Evolutionary conservation across 2,113 vertebrate genomes (phyloP).

Genomic region (Dromas ardeola): DNA sequence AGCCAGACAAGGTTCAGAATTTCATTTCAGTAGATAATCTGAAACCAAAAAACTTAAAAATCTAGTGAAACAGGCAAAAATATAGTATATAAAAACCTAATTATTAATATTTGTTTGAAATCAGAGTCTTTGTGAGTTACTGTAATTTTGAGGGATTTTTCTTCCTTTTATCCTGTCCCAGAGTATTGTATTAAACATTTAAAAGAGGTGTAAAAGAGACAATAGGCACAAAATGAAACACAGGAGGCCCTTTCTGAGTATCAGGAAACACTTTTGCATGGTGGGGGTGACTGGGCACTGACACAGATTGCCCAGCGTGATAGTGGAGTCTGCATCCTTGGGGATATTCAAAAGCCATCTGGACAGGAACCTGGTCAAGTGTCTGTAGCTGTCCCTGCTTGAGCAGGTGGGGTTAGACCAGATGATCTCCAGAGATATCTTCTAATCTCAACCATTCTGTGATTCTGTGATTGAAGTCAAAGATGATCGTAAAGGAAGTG

Average conservation of each 20-base stretch:
- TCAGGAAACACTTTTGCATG: background rate
- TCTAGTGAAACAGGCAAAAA: background rate
- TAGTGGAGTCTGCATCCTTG: background rate
- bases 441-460: background rate
- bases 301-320: background rate
- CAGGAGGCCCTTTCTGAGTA: background rate
- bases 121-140: background rate
- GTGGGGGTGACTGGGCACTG: background rate
- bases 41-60: background rate
- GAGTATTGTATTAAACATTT: background rate
- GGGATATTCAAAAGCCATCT: background rate
- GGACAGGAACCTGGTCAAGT: background rate
- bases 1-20: background rate
- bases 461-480: background rate
- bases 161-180: background rate
- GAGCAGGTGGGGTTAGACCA: background rate
- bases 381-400: accelerated
- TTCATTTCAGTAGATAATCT: background rate
- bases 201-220: background rate
- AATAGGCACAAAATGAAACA: background rate
- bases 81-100: background rate
- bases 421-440: background rate
- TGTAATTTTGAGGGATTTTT: background rate
- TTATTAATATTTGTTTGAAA: background rate
- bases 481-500: background rate